Evolutionary conservation across 2,888 invertebrate genomes (phyloP).

Genomic region (Phyto melanocephala): DNA sequence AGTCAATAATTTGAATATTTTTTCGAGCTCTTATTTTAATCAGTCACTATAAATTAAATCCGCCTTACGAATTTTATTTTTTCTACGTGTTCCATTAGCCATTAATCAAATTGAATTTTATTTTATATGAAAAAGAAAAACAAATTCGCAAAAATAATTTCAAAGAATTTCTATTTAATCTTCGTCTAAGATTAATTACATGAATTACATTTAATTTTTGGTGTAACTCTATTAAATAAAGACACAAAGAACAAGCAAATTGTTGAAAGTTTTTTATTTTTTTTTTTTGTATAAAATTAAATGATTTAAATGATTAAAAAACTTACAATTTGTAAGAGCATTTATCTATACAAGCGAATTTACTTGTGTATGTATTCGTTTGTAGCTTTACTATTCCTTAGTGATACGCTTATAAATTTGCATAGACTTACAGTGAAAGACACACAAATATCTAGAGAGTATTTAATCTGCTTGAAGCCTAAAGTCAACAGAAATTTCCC

Average conservation of each 20-base stretch:
- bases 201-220: slow-evolving; percentile 19
- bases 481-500: slow-evolving; percentile 22
- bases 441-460: background rate
- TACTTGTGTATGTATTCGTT: background rate
- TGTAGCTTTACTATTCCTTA: background rate
- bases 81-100: background rate
- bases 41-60: slow-evolving; percentile 16
- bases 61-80: background rate
- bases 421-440: background rate
- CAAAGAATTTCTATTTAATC: slow-evolving; percentile 32
- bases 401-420: background rate
- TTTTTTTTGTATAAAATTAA: background rate
- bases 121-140: background rate
- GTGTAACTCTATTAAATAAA: slow-evolving; percentile 28
- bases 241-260: background rate
- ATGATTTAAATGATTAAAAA: background rate
- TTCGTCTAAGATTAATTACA: slow-evolving; percentile 42
- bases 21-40: slow-evolving; percentile 4
- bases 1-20: background rate
- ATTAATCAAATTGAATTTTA: background rate
- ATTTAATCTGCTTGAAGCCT: slow-evolving; percentile 23
- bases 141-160: background rate
- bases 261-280: background rate
- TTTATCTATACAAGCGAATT: background rate
- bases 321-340: slow-evolving; percentile 6